These are phyloP conservation scores for Linnaemya vulpina DNA, from an alignment of 2,888 invertebrate genomes.

Conservation along the genomic window DNA sequence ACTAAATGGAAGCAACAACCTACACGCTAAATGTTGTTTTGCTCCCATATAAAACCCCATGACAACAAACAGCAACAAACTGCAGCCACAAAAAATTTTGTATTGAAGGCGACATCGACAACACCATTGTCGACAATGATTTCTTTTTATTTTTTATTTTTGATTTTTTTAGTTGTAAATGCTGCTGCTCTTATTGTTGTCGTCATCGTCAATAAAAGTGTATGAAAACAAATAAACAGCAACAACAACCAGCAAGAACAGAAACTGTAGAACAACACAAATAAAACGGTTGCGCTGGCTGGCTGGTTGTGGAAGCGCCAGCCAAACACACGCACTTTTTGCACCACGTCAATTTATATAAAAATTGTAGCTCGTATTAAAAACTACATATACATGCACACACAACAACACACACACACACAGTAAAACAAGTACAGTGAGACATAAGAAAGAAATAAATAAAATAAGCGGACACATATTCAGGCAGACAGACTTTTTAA, in stretches of 20 bases:
- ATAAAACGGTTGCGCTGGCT: slow-evolving; percentile 38
- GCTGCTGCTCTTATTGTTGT: slow-evolving; percentile 20
- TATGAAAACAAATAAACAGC: too few species aligned
- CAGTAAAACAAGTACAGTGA: slow-evolving; percentile 3
- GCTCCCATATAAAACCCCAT: slow-evolving; percentile 46
- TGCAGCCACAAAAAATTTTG: slow-evolving; percentile 43
- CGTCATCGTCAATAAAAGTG: slow-evolving; percentile 43
- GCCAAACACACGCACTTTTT: slow-evolving; percentile 69
- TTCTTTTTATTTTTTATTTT: neutral
- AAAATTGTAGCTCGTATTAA: slow-evolving; percentile 58
- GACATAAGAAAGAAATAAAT: slow-evolving; percentile 2
- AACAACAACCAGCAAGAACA: too few species aligned
- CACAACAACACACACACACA: neutral
- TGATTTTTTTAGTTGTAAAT: neutral
- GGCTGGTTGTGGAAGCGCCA: slow-evolving; percentile 65
- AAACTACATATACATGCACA: too few species aligned
- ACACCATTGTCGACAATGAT: slow-evolving; percentile 58
- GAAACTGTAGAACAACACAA: neutral
- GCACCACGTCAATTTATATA: slow-evolving; percentile 66
- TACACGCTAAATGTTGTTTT: slow-evolving; percentile 65
- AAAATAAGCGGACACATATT: slow-evolving; percentile 7
- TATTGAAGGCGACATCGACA: slow-evolving; percentile 69
- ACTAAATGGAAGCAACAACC: slow-evolving; percentile 70
- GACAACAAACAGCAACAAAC: slow-evolving; percentile 49
- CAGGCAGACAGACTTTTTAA: slow-evolving; percentile 12